Percentiles rank a stretch among this genome's conserved stretches.
These are phyloP conservation scores for Phalacrocorax pelagicus DNA, from an alignment of 2,113 vertebrate genomes.

Conservation along the genomic window DNA sequence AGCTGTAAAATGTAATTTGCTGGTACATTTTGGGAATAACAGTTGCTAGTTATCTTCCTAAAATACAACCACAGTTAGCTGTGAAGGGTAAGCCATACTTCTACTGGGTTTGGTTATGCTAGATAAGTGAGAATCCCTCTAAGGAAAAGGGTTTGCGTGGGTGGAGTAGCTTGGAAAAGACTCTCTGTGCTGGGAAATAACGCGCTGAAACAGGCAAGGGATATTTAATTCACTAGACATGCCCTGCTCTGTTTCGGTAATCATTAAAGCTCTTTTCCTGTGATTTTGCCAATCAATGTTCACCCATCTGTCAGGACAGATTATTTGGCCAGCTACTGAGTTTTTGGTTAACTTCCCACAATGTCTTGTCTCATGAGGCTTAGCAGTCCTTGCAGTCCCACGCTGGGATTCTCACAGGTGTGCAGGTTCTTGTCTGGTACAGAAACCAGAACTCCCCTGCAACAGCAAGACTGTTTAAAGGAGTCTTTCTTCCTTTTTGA, in stretches of 20 bases:
- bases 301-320: background rate
- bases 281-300: background rate
- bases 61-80: background rate
- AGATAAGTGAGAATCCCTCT: background rate
- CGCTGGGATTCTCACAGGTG: background rate
- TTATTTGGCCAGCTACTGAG: background rate
- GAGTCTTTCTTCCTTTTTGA: background rate
- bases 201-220: background rate
- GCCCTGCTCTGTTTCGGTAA: background rate
- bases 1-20: background rate
- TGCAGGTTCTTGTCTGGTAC: background rate
- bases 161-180: background rate
- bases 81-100: background rate
- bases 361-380: accelerated
- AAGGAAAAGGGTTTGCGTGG: background rate
- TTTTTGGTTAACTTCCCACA: background rate
- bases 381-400: background rate
- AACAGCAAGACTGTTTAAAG: background rate
- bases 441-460: background rate
- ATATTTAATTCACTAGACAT: background rate
- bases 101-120: background rate
- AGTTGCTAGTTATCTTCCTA: background rate
- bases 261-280: background rate
- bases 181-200: background rate
- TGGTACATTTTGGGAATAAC: background rate